These are phyloP conservation scores for Brachypteracias leptosomus DNA, from an alignment of 2,113 vertebrate genomes.

Conservation along the genomic window DNA sequence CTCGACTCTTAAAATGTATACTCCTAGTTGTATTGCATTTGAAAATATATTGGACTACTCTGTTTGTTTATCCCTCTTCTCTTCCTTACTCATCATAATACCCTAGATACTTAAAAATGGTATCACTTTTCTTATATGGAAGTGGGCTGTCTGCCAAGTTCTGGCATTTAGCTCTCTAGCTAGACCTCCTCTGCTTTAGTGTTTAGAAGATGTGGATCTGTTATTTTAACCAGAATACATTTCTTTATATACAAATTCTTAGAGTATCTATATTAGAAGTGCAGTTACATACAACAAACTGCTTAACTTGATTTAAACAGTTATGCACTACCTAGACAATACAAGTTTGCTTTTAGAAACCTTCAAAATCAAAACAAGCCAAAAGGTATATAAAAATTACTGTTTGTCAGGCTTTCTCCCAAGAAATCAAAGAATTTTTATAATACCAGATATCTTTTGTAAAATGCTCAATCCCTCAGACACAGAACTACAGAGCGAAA, in stretches of 20 bases:
- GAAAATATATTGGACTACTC: constrained; percentile 50
- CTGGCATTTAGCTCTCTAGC: constrained; percentile 46
- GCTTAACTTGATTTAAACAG: constrained; percentile 3
- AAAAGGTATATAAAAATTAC: not conserved
- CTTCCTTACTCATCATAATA: constrained; percentile 45
- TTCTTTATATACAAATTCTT: constrained; percentile 17
- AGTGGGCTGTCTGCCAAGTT: constrained; percentile 55
- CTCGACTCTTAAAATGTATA: not conserved
- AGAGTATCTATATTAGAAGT: not conserved
- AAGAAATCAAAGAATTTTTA: not conserved
- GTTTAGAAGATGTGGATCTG: constrained; percentile 52
- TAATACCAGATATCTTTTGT: not conserved
- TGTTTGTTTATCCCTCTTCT: constrained; percentile 49
- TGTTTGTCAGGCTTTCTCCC: not conserved
- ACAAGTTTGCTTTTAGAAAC: not conserved
- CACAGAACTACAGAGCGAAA: not conserved
- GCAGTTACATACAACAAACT: not conserved
- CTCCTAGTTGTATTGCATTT: not conserved
- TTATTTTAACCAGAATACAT: constrained; percentile 59
- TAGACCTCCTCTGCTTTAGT: constrained; percentile 38
- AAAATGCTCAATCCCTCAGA: not conserved
- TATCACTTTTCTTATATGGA: constrained; percentile 54
- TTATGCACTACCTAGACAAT: not conserved
- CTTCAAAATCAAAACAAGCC: not conserved
- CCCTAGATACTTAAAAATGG: constrained; percentile 34